These are phyloP conservation scores for Morone saxatilis DNA, from an alignment of 2,113 vertebrate genomes.

Conservation along the genomic window DNA sequence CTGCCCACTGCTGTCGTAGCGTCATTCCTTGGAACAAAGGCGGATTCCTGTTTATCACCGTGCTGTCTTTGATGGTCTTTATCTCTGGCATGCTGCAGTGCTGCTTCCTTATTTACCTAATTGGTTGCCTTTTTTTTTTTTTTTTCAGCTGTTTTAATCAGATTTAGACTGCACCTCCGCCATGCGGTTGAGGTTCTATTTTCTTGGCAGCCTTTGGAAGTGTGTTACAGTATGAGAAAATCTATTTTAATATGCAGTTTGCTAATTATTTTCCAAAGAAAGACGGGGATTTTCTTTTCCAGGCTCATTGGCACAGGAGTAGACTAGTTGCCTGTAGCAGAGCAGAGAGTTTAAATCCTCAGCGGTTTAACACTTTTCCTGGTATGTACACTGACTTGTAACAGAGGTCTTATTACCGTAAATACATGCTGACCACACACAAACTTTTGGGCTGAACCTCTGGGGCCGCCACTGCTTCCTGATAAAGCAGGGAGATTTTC, in stretches of 20 bases:
- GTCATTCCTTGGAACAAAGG: conserved; percentile 80
- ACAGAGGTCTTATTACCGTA: conserved; percentile 52
- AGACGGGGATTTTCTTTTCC: conserved; percentile 23
- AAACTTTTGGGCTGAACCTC: conserved; percentile 48
- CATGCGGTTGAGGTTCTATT: conserved; percentile 16
- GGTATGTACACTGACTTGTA: conserved; percentile 62
- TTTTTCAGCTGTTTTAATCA: conserved; percentile 19
- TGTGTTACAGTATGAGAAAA: conserved; percentile 9
- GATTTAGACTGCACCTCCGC: conserved; percentile 13
- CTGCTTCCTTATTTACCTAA: conserved; percentile 62
- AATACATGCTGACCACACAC: conserved; percentile 61
- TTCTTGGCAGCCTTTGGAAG: conserved; percentile 17
- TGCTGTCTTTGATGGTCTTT: conserved; percentile 66
- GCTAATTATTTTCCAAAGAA: conserved; percentile 42
- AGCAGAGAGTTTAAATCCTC: conserved; percentile 43
- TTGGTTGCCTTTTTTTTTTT: conserved; percentile 7
- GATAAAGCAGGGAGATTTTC: conserved; percentile 75
- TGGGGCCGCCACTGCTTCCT: conserved; percentile 66
- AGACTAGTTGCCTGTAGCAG: conserved; percentile 4
- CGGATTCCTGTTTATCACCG: conserved; percentile 80
- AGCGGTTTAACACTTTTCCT: conserved; percentile 52
- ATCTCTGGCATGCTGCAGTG: conserved; percentile 62
- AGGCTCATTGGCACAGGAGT: conserved; percentile 16
- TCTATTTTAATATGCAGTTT: conserved; percentile 41
- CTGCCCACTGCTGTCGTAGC: conserved; percentile 69